Evolutionary conservation across 2,888 invertebrate species (phyloP).

Genomic region (Prosopocoilus inquinatus): DNA sequence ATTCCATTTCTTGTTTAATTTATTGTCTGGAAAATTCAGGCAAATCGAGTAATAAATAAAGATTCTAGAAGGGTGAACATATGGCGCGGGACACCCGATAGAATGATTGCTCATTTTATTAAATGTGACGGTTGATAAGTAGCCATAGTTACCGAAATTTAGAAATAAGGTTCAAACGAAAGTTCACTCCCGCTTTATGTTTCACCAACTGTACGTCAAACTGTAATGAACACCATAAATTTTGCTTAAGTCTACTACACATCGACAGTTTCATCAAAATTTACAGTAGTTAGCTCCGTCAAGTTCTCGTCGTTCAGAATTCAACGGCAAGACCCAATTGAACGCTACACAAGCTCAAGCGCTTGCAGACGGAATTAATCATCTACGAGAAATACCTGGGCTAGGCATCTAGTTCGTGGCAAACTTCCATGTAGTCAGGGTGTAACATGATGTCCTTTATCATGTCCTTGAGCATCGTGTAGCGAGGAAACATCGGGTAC

Average conservation of each 20-base stretch:
- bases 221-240: too few species aligned
- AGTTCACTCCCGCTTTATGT: too few species aligned
- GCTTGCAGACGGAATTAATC: neutral
- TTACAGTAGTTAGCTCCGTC: neutral
- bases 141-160: too few species aligned
- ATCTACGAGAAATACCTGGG: constrained; percentile 52
- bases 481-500: constrained; percentile 91
- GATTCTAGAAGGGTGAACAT: too few species aligned
- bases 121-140: too few species aligned
- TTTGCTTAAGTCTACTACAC: neutral
- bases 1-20: too few species aligned
- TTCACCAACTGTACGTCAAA: too few species aligned
- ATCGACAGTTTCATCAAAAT: neutral
- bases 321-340: neutral
- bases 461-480: constrained; percentile 96
- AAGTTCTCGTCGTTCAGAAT: neutral
- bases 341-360: neutral
- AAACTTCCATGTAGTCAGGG: constrained; percentile 96
- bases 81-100: too few species aligned
- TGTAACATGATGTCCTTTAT: constrained; percentile 94
- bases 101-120: too few species aligned
- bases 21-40: too few species aligned
- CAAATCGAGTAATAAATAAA: too few species aligned
- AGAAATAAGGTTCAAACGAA: too few species aligned
- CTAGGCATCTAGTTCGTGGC: constrained; percentile 84